Percentiles rank a stretch among this genome's conserved stretches.
phyloP scores from a whole-genome alignment of 1,140 invertebrate genomes.

The Temnothorax nylanderi region DNA sequence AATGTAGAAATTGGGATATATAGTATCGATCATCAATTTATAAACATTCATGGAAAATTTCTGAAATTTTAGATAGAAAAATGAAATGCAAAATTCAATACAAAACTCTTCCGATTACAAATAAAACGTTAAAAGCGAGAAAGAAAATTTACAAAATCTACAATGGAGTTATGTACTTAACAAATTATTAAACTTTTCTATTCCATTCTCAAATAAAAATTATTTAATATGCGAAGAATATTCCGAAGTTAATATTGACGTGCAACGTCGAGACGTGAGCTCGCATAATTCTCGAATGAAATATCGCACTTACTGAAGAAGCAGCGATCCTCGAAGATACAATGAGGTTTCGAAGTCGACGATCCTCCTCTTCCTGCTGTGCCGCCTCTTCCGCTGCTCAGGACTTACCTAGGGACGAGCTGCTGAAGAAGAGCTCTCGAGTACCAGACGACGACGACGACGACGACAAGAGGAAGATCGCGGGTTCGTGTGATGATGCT shows the following conservation, averaged over 20 bases:
- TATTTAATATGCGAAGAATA: background rate
- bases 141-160: background rate
- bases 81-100: background rate
- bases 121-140: background rate
- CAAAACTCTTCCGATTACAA: background rate
- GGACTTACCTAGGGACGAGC: constrained; percentile 17
- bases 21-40: background rate
- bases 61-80: background rate
- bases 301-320: constrained; percentile 31
- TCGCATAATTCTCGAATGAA: background rate
- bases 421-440: background rate
- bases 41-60: background rate
- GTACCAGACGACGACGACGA: background rate
- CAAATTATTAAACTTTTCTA: background rate
- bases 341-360: background rate
- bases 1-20: background rate
- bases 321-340: constrained; percentile 13
- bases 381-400: background rate
- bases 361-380: background rate
- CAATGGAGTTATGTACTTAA: background rate
- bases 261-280: background rate
- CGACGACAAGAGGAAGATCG: background rate
- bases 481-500: background rate
- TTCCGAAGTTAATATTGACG: background rate
- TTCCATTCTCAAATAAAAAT: background rate